These are phyloP conservation scores for Smithornis capensis DNA, from an alignment of 2,113 vertebrate genomes.

Conservation along the genomic window DNA sequence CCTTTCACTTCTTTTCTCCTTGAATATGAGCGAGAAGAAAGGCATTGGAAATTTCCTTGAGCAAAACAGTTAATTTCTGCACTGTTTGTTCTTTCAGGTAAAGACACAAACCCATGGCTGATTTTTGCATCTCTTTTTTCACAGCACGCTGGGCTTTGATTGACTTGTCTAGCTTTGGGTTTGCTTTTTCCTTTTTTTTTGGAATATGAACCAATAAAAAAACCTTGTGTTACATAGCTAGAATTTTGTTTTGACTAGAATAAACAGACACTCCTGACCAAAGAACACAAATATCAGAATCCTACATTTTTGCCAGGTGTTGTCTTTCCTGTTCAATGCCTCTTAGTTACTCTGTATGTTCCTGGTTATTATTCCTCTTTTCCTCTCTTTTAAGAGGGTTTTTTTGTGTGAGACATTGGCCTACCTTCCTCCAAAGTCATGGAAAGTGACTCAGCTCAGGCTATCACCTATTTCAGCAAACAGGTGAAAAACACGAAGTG, in stretches of 20 bases:
- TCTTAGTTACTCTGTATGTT: background rate
- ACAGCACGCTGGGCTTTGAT: background rate
- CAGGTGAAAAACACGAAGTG: background rate
- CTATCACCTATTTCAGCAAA: accelerated
- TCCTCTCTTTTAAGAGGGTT: accelerated
- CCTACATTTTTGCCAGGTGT: background rate
- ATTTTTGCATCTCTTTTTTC: background rate
- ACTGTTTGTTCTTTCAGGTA: background rate
- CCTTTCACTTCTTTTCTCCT: background rate
- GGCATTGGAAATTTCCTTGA: background rate
- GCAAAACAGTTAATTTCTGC: background rate
- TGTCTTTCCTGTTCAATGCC: background rate
- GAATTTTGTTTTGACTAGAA: background rate
- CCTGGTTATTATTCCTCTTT: background rate
- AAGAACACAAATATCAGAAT: background rate
- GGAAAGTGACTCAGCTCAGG: background rate
- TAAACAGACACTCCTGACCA: background rate
- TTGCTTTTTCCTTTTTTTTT: background rate
- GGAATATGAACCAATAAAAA: background rate
- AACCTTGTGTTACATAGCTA: accelerated
- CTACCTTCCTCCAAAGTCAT: background rate
- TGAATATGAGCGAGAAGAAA: background rate
- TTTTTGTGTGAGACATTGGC: background rate
- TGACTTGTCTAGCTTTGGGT: background rate
- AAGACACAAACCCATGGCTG: background rate